phyloP scores from a whole-genome alignment of 2,888 invertebrate genomes.

The Campoplex capitator region DNA sequence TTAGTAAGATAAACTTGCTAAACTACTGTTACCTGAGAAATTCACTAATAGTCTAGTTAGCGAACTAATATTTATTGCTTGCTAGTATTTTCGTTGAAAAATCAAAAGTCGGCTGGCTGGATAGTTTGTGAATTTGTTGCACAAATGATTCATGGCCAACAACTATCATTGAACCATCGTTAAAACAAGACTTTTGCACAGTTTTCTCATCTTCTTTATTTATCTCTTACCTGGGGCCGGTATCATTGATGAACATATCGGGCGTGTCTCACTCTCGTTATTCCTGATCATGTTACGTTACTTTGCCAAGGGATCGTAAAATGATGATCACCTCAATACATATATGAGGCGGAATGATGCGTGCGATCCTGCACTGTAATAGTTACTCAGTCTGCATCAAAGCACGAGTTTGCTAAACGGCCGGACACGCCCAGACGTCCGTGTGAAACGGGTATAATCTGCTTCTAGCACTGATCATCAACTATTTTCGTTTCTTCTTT shows the following conservation, averaged over 20 bases:
- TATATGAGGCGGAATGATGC: neutral
- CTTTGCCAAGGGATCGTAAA: conserved; percentile 43
- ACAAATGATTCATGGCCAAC: neutral
- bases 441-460: conserved; percentile 72
- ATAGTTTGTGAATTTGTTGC: neutral
- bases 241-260: conserved; percentile 46
- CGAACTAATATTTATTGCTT: conserved; percentile 41
- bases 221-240: neutral
- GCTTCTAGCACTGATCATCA: conserved; percentile 63
- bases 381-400: conserved; percentile 54
- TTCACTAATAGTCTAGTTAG: conserved; percentile 45
- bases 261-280: conserved; percentile 53
- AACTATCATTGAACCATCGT: neutral
- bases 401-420: conserved; percentile 70
- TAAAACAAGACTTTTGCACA: neutral
- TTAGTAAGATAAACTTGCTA: conserved; percentile 62
- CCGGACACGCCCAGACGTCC: conserved; percentile 69
- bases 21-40: conserved; percentile 49
- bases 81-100: conserved; percentile 6
- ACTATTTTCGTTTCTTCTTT: conserved; percentile 11
- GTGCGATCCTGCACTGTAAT: conserved; percentile 7
- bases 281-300: conserved; percentile 60
- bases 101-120: neutral
- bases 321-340: conserved; percentile 27
- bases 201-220: conserved; percentile 8